Conservation (phyloP, 2,797 vertebrate species). For the Gambusia yucatana region DNA sequence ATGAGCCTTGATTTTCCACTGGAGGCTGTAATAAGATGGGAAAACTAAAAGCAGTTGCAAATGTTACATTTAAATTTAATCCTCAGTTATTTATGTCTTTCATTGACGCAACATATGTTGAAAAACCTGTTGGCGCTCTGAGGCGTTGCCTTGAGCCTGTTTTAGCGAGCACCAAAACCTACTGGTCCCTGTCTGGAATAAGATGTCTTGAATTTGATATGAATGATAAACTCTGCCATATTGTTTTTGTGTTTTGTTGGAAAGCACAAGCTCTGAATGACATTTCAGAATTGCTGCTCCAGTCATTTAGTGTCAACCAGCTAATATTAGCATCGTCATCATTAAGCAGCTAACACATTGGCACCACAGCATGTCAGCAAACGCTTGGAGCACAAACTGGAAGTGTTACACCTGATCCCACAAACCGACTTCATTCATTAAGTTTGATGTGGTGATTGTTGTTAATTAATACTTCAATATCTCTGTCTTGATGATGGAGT, state of each 20-base stretch:
- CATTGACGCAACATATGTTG: neutral
- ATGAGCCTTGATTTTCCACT: constrained; percentile 2
- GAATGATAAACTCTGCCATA: neutral
- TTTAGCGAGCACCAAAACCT: no score
- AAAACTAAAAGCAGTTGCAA: neutral
- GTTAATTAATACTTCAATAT: neutral
- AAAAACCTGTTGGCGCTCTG: neutral
- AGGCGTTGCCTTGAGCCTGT: no score
- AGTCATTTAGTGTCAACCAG: neutral
- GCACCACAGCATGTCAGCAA: neutral
- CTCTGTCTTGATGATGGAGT: neutral
- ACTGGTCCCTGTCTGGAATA: neutral
- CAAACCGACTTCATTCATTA: neutral
- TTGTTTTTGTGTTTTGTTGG: no score
- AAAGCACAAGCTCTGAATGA: neutral
- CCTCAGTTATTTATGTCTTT: neutral
- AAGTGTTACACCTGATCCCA: neutral
- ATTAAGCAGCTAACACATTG: constrained; percentile 6
- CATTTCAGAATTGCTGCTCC: neutral
- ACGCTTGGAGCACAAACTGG: neutral
- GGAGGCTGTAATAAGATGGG: neutral
- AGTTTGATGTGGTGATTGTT: neutral
- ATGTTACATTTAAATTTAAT: neutral
- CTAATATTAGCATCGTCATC: constrained; percentile 7
- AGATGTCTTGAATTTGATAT: neutral